phyloP scores from a whole-genome alignment of 2,888 invertebrate genomes.

The Noctua janthina region DNA sequence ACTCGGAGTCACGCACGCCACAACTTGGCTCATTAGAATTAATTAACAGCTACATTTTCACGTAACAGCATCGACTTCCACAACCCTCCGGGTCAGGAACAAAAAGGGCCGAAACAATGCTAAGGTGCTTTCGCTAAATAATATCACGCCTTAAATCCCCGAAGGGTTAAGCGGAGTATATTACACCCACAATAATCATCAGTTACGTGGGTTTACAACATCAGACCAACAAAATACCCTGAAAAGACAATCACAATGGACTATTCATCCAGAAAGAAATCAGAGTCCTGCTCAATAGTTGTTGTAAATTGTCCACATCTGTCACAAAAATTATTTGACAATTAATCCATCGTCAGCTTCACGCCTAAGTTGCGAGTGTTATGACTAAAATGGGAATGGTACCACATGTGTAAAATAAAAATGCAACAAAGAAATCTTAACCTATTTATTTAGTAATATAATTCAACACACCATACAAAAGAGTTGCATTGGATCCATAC shows the following conservation, averaged over 20 bases:
- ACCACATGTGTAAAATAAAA: conserved; percentile 17
- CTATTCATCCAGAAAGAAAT: neutral
- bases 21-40: no score
- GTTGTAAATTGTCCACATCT: neutral
- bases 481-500: conserved; percentile 54
- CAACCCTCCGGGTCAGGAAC: no score
- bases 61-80: no score
- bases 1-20: neutral
- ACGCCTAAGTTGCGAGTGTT: neutral
- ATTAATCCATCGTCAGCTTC: neutral
- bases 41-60: conserved; percentile 2
- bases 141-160: neutral
- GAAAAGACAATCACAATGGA: neutral
- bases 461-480: conserved; percentile 53
- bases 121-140: neutral
- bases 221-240: neutral
- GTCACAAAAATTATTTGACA: no score
- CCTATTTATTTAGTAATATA: conserved; percentile 49
- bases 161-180: neutral
- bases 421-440: conserved; percentile 41
- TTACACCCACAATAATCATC: neutral
- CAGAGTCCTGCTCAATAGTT: neutral
- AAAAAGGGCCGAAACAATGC: neutral
- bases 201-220: neutral
- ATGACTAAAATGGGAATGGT: neutral